phyloP scores from a whole-genome alignment of 2,797 vertebrate genomes.

The Coregonus ussuriensis region DNA sequence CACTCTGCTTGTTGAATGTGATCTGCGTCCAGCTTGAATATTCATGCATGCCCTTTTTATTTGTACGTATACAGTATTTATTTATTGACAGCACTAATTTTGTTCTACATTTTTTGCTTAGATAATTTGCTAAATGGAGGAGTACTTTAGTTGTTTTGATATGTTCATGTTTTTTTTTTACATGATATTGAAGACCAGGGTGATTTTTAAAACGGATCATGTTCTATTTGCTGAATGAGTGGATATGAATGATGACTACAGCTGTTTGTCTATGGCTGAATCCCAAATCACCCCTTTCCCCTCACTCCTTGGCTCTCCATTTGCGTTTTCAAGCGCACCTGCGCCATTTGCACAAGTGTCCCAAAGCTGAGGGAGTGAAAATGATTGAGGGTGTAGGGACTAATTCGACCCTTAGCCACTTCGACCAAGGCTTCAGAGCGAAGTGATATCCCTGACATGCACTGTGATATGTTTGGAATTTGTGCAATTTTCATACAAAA shows the following conservation, averaged over 20 bases:
- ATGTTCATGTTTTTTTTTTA: conserved; percentile 34
- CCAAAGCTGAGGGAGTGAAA: no score
- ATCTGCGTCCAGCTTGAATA: neutral
- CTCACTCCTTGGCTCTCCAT: neutral
- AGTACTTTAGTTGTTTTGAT: conserved; percentile 43
- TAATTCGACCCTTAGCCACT: no score
- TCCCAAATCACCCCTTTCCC: neutral
- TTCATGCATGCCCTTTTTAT: neutral
- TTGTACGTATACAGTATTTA: conserved; percentile 36
- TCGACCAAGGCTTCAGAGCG: no score
- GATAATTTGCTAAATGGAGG: neutral
- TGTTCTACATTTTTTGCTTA: conserved; percentile 19
- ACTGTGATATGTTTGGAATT: no score
- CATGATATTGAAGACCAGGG: conserved; percentile 28
- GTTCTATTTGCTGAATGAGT: conserved; percentile 24
- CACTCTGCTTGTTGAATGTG: neutral
- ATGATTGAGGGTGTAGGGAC: no score
- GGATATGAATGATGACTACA: conserved; percentile 44
- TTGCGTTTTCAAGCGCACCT: neutral
- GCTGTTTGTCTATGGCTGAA: neutral
- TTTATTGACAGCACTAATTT: conserved; percentile 55
- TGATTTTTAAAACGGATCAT: conserved; percentile 16
- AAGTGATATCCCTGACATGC: no score
- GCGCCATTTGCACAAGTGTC: no score
- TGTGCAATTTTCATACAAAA: no score